A percentile compares a stretch with the other conserved stretches of the same genome.
phyloP scores from a whole-genome alignment of 2,113 vertebrate species.

The Brachypodius melanocephalos region DNA sequence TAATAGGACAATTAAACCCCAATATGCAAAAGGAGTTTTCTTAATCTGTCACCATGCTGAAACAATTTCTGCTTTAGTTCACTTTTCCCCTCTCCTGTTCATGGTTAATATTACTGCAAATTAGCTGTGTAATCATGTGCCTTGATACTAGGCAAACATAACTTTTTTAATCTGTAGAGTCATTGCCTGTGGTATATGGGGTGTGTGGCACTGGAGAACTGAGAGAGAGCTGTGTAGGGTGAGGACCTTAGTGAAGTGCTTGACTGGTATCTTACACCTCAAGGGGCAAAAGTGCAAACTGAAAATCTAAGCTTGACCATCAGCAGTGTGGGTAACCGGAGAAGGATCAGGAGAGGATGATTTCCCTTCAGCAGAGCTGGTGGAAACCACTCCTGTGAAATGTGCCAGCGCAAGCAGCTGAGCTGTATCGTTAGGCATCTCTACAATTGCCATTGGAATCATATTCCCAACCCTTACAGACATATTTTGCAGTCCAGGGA shows the following conservation, averaged over 20 bases:
- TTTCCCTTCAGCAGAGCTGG: background rate
- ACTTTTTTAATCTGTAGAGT: background rate
- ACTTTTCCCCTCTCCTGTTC: background rate
- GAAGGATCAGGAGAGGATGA: background rate
- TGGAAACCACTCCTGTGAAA: background rate
- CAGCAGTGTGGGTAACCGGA: background rate
- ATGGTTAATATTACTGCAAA: background rate
- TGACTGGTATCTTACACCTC: background rate
- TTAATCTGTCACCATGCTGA: background rate
- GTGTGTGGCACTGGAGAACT: background rate
- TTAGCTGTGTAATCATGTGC: background rate
- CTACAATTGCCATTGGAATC: background rate
- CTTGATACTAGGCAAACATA: background rate
- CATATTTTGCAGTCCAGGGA: background rate
- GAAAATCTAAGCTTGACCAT: background rate
- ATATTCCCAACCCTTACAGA: background rate
- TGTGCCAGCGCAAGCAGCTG: conserved; percentile 22
- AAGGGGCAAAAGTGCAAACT: background rate
- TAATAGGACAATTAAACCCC: background rate
- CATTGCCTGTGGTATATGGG: background rate
- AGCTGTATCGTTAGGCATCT: background rate
- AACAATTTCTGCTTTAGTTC: background rate
- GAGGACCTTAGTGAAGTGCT: background rate
- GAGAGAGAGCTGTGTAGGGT: background rate
- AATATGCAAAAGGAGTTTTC: background rate